A percentile compares a stretch with the other conserved stretches of the same genome.
phyloP scores from a whole-genome alignment of 2,797 vertebrate species.

The Hephaestus fuliginosus region DNA sequence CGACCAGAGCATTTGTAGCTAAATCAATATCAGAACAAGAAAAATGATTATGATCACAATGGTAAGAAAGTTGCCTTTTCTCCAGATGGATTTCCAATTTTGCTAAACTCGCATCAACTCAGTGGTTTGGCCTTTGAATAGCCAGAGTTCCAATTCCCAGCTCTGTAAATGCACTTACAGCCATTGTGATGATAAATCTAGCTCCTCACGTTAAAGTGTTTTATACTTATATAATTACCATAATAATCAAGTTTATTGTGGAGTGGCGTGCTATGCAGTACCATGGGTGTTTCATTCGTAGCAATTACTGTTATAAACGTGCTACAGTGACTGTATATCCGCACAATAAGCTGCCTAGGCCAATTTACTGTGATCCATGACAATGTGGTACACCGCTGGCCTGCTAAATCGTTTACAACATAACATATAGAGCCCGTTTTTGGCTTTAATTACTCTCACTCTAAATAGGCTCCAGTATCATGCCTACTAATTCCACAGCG shows the following conservation, averaged over 20 bases:
- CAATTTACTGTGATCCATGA: conserved; percentile 84
- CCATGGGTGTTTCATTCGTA: conserved; percentile 68
- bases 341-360: conserved; percentile 77
- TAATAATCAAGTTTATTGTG: conserved; percentile 84
- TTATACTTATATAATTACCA: conserved; percentile 84
- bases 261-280: conserved; percentile 73
- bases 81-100: conserved; percentile 77
- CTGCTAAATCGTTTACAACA: conserved; percentile 68
- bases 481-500: conserved; percentile 63
- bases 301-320: conserved; percentile 81
- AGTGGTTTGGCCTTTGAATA: conserved; percentile 65
- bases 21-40: conserved; percentile 82
- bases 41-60: conserved; percentile 79
- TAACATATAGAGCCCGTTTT: conserved; percentile 60
- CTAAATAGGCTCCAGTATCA: conserved; percentile 68
- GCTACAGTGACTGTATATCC: conserved; percentile 73
- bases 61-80: conserved; percentile 67
- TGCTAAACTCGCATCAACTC: conserved; percentile 64
- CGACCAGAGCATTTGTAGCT: conserved; percentile 38
- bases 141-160: conserved; percentile 64
- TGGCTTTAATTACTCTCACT: conserved; percentile 77
- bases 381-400: conserved; percentile 59
- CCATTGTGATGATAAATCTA: conserved; percentile 78
- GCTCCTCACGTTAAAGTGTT: conserved; percentile 74
- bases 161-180: conserved; percentile 67